These are phyloP conservation scores for Falco rusticolus DNA, from an alignment of 2,797 vertebrate species.

Conservation along the genomic window DNA sequence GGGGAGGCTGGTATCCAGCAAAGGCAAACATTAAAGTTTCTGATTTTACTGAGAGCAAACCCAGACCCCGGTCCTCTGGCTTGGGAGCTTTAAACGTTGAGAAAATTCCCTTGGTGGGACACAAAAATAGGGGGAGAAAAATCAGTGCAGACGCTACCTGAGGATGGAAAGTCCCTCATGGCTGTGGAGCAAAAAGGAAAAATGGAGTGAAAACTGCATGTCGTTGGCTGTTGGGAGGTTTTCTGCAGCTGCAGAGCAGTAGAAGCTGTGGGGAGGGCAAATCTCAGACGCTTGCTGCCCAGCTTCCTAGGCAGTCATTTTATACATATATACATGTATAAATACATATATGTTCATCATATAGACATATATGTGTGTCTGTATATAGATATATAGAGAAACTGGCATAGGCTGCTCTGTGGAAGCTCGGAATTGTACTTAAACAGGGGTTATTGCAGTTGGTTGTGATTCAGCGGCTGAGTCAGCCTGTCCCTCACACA, in stretches of 20 bases:
- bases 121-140: background rate
- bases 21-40: background rate
- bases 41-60: background rate
- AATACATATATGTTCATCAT: fast-evolving
- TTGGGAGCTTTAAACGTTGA: background rate
- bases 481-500: background rate
- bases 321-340: background rate
- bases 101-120: background rate
- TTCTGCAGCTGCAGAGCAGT: background rate
- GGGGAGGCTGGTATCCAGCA: background rate
- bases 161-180: background rate
- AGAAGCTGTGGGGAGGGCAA: background rate
- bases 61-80: background rate
- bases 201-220: background rate
- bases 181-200: background rate
- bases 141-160: background rate
- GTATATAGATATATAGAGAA: background rate
- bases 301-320: background rate
- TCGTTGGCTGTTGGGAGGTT: background rate
- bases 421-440: background rate
- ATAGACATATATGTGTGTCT: fast-evolving
- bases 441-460: background rate
- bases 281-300: background rate
- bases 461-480: background rate
- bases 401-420: background rate